These are phyloP conservation scores for Odontophorus gujanensis DNA, from an alignment of 2,113 vertebrate species.

Conservation along the genomic window DNA sequence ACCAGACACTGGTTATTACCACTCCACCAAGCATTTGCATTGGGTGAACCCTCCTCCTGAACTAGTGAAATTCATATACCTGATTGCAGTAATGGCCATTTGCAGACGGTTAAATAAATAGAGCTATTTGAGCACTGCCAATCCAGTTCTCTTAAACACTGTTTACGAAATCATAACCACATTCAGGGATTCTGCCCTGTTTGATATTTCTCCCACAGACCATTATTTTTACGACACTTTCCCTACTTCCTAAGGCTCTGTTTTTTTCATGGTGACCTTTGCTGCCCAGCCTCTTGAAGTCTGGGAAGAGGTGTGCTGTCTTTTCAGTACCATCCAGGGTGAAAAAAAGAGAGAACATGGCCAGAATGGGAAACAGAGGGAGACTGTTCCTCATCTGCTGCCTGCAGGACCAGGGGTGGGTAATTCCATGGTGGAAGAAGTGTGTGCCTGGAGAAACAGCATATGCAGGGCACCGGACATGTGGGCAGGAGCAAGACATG, in stretches of 20 bases:
- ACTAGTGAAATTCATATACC: conserved; percentile 10
- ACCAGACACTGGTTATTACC: conserved; percentile 52
- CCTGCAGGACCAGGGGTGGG: background rate
- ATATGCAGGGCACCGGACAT: background rate
- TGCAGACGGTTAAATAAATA: background rate
- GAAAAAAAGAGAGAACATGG: background rate
- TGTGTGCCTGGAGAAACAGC: background rate
- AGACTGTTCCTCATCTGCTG: background rate
- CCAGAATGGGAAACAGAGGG: background rate
- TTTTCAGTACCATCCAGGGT: background rate
- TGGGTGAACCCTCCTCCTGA: conserved; percentile 33
- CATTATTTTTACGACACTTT: background rate
- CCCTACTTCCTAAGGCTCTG: background rate
- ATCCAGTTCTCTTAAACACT: background rate
- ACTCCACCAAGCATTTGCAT: background rate
- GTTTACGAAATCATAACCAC: background rate
- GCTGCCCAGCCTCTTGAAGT: background rate
- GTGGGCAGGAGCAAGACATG: conserved; percentile 11
- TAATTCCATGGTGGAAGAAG: background rate
- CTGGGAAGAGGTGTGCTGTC: background rate
- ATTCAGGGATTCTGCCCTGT: background rate
- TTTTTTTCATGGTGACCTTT: background rate
- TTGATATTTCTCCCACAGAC: background rate
- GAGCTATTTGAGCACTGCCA: background rate
- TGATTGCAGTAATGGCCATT: conserved; percentile 15